phyloP scores from a whole-genome alignment of 2,113 vertebrate genomes.

The Atractosteus spatula region DNA sequence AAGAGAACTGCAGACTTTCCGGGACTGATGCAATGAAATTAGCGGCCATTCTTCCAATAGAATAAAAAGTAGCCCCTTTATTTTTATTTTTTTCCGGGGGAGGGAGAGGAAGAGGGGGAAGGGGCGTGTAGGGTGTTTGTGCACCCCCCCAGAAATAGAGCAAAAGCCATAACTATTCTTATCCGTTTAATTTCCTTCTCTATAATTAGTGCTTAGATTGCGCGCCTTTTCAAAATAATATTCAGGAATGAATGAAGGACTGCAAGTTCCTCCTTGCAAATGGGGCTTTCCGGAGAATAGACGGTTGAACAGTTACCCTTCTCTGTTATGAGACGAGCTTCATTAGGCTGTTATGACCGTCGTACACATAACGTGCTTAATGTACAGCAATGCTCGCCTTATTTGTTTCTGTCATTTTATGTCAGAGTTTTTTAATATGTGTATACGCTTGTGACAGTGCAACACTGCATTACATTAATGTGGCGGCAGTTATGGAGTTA shows the following conservation, averaged over 20 bases:
- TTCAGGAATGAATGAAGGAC: conserved; percentile 37
- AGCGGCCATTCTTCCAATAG: not conserved
- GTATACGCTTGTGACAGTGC: not conserved
- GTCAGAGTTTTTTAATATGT: not conserved
- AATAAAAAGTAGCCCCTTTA: not conserved
- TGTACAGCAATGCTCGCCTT: not conserved
- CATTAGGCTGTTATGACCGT: conserved; percentile 1
- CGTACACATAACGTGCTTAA: not conserved
- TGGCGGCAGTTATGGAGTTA: too few relatives aligned
- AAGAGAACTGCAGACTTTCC: too few relatives aligned
- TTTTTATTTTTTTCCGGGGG: not conserved
- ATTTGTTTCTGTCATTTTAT: not conserved
- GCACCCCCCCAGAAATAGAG: not conserved
- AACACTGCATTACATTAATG: too few relatives aligned
- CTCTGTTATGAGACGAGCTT: not conserved
- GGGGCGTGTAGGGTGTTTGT: too few relatives aligned
- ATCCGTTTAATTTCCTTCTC: not conserved
- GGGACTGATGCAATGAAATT: not conserved
- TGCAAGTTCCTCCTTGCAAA: conserved; percentile 42
- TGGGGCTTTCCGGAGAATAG: conserved; percentile 32
- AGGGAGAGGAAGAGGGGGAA: too few relatives aligned
- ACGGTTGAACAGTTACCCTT: not conserved
- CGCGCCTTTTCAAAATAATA: conserved; percentile 46
- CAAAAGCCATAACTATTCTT: not conserved
- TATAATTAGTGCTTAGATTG: not conserved